Evolutionary conservation across 2,888 invertebrate genomes (phyloP), one percentile per base, ranked within the genome.

Genomic region (Eristalis intricaria): DNA sequence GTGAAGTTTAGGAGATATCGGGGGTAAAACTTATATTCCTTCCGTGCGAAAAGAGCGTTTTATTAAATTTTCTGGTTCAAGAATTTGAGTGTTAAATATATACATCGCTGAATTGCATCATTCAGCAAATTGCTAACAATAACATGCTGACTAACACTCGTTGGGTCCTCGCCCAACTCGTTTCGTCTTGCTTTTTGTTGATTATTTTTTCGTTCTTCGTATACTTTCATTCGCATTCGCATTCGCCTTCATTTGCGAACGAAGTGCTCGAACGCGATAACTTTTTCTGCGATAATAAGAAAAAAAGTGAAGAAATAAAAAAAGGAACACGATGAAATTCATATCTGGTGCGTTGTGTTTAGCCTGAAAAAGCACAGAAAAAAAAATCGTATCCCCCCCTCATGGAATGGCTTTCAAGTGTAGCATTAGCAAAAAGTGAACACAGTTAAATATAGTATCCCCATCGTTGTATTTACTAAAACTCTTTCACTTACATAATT

Each of bases 401-500:
- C 19, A 19, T 19, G 19, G 19, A 50, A 50, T 50, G 19, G 19
- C 50, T 50, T 19, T 19, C 5, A 8, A n/a, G 19, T 50, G 19
- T 19, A 50, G 1, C 50, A 50, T 50, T 50, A 8, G 19, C 50
- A 50, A 50, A 50, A 50, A 50, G 50, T 50, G 19, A 50, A 19
- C 19, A 19, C 8, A 50, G 50, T 50, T n/a, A 29, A 15, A 60
- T 19, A 60, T 23, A 70, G 86, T 82, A 38, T 29, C 38, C 22
- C 13, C 23, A 5, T 61, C n/a, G 15, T 61, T 69, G 19, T 38
- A 50, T 76, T 60, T 69, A 40, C 63, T 26, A 60, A 32, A 60
- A 65, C 69, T 38, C 35, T 43, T 75, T 60, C 38, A 83, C 78
- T 86, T 86, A 86, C 86, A 86, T 86, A 86, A 86, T 85, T 75